Evolutionary conservation across 2,797 vertebrate species (phyloP).

Genomic region (Amblyraja radiata): DNA sequence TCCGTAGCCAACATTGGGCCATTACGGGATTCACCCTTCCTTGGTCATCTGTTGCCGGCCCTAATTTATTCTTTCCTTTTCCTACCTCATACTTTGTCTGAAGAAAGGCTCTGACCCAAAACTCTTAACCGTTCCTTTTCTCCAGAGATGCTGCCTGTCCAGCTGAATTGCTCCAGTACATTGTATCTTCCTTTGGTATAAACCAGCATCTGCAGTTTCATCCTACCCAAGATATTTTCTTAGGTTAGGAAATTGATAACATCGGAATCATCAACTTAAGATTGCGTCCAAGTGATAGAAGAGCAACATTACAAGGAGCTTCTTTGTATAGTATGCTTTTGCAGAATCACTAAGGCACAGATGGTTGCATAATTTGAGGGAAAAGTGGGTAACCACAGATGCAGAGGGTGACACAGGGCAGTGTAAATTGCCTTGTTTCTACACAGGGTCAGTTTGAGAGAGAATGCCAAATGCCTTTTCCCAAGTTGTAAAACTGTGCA

Average conservation of each 20-base stretch:
- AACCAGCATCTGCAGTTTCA: too few relatives aligned
- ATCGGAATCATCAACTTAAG: background rate
- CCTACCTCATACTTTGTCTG: too few relatives aligned
- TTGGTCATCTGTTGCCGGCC: too few relatives aligned
- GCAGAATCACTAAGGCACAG: background rate
- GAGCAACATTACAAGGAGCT: background rate
- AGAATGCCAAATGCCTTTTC: background rate
- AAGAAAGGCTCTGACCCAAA: too few relatives aligned
- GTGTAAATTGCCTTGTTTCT: background rate
- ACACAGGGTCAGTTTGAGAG: background rate
- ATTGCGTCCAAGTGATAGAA: background rate
- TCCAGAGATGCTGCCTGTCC: too few relatives aligned
- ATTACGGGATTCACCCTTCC: too few relatives aligned
- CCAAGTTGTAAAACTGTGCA: background rate
- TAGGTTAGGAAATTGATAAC: background rate
- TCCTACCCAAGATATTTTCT: background rate
- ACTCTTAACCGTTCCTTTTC: too few relatives aligned
- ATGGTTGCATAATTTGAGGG: background rate
- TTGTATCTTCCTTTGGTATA: too few relatives aligned
- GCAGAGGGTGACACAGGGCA: background rate
- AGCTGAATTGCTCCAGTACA: too few relatives aligned
- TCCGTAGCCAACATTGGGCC: too few relatives aligned
- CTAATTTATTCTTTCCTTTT: too few relatives aligned
- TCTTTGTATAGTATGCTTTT: background rate
- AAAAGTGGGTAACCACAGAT: background rate